A percentile compares a stretch with the other conserved stretches of the same genome.
Conservation (phyloP, 2,888 invertebrate genomes). For the Diadromus collaris region DNA sequence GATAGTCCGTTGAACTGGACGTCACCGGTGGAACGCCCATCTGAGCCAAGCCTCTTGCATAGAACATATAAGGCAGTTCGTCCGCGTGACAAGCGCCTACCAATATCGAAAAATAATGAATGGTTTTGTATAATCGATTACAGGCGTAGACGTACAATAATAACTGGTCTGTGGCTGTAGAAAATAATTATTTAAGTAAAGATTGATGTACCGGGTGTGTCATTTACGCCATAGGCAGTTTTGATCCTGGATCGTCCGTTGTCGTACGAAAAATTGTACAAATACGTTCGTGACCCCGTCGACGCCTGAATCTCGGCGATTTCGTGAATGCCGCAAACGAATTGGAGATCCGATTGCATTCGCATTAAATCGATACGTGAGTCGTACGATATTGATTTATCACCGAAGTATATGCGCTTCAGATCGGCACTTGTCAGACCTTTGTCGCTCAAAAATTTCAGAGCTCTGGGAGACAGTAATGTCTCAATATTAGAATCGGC, state of each 20-base stretch:
- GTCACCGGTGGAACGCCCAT: slow-evolving; percentile 53
- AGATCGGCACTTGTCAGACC: slow-evolving; percentile 64
- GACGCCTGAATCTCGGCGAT: slow-evolving; percentile 64
- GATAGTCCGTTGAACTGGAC: slow-evolving; percentile 54
- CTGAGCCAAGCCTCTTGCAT: slow-evolving; percentile 54
- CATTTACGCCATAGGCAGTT: slow-evolving; percentile 42
- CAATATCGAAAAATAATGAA: slow-evolving; percentile 24
- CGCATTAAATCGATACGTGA: slow-evolving; percentile 60
- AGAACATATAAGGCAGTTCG: slow-evolving; percentile 72
- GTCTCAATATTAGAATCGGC: slow-evolving; percentile 61
- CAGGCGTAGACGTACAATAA: background rate
- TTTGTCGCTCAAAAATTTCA: slow-evolving; percentile 53
- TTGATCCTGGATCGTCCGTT: slow-evolving; percentile 63
- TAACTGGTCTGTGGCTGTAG: background rate
- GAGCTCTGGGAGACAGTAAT: slow-evolving; percentile 47
- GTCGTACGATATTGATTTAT: slow-evolving; percentile 58
- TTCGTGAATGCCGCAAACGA: slow-evolving; percentile 68
- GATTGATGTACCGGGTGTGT: slow-evolving; percentile 66
- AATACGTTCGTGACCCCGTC: slow-evolving; percentile 63
- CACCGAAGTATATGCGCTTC: slow-evolving; percentile 68
- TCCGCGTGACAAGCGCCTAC: slow-evolving; percentile 70
- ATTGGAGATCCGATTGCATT: slow-evolving; percentile 66
- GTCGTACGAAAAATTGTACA: slow-evolving; percentile 72
- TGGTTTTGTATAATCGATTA: background rate
- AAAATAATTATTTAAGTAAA: background rate